Evolutionary conservation across 2,888 invertebrate species (phyloP), one percentile per base, ranked within the genome.

Genomic region (Morpho deidamia): DNA sequence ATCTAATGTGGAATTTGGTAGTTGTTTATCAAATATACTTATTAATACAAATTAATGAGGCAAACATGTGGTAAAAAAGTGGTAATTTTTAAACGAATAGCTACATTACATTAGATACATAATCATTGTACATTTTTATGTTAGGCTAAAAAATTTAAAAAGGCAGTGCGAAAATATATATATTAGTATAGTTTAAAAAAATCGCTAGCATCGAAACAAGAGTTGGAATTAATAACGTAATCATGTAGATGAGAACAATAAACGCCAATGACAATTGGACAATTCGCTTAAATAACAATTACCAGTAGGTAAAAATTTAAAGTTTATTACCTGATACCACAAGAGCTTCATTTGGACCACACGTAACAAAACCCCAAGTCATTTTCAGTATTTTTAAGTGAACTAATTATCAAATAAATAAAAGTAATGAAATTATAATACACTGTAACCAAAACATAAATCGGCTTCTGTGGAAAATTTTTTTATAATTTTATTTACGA

Each of bases 281-380:
- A 8, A 10, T 47, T 40, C 40, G 40, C 40, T 32, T 32, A 14
- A 46, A 9, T 40, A 32, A 33, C 40, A 41, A 12, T 35, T 41
- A 41, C 39, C 11, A 9, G 33, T 14, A 48, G 12, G 9, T n/a
- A 23, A 33, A 11, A 37, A 41, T 12, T 45, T 45, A 42, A 44
- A n/a, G 10, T 35, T 46, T 75, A 84, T 78, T 90, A 97, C 97
- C 97, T 87, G 97, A 97, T 65, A 98, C 96, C 39, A 98, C 97
- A 44, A 98, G 91, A 44, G 97, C 97, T 84, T 97, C 97, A 78
- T 98, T 98, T 33, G 97, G 97, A 44, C 97, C 97, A 78, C 97
- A 97, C 60, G 97, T 97, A 51, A 97, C 96, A 80, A 97, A 97
- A 72, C 97, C 97, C 94, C 96, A 95, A 71, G 92, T 91, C 94